Conservation (phyloP, 2,797 vertebrate genomes). For the Tauraco hartlaubi region DNA sequence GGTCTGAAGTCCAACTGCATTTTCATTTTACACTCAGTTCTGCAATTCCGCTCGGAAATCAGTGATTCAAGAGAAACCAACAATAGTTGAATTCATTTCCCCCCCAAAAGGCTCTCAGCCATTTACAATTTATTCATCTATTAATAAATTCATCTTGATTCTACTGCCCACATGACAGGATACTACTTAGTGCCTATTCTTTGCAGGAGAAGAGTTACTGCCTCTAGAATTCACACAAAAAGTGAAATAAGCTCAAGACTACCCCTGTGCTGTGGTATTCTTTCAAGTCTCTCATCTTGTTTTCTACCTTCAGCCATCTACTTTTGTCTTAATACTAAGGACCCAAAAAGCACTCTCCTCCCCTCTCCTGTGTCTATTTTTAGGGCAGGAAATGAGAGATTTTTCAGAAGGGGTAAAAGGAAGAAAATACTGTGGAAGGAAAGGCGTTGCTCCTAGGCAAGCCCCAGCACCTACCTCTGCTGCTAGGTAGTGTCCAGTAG, state of each 20-base stretch:
- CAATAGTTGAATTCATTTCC: neutral
- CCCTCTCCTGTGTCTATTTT: neutral
- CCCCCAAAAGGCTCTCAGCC: neutral
- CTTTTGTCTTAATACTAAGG: neutral
- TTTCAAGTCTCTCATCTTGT: neutral
- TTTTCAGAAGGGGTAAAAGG: neutral
- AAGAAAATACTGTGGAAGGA: neutral
- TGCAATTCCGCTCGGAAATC: neutral
- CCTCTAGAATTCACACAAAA: neutral
- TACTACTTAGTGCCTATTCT: neutral
- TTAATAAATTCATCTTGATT: conserved; percentile 15
- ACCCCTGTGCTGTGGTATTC: accelerated
- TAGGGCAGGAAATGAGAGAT: neutral
- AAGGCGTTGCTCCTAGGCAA: neutral
- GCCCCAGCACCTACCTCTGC: conserved; percentile 88
- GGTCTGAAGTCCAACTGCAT: neutral
- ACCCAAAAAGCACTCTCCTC: neutral
- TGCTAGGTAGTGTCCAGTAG: conserved; percentile 96
- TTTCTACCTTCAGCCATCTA: neutral
- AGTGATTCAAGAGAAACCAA: neutral
- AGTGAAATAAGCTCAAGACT: neutral
- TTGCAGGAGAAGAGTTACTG: neutral
- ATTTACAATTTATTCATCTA: neutral
- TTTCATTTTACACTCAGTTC: neutral
- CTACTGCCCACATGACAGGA: conserved; percentile 17